Evolutionary conservation across 2,797 vertebrate genomes (phyloP), one percentile per base, ranked within the genome.

Genomic region (Pitangus sulphuratus): DNA sequence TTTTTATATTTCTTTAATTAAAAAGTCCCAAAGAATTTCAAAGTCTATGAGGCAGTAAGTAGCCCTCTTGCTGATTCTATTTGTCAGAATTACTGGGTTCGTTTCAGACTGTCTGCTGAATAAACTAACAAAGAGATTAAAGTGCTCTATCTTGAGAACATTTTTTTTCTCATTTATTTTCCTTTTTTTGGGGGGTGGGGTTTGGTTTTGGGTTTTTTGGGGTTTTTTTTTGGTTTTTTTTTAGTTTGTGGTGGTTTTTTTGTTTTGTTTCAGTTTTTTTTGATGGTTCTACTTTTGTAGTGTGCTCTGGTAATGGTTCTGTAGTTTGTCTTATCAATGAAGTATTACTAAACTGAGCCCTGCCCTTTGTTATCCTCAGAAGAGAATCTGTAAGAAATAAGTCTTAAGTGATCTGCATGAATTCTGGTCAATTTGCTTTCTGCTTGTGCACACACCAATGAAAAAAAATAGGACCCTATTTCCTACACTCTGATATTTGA

Each of bases 401-500:
- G 26, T 50, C 19, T 83, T 85, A 47, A 48, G 18, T 57, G 50
- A 68, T 21, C 54, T 87, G 44, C 9, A n/a, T 16, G 42, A 87
- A 81, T 81, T 89, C 10, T 15, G 47, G 71, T 57, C 51, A 61
- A 62, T 75, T 60, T 81, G 14, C 24, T 64, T 66, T 90, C 62
- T 89, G 40, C 56, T 90, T 91, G 33, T 79, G 40, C 21, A 45
- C 4, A 2, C 22, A 53, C 44, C 54, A 69, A 30, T 31, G 58
- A 33, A 70, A 66, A 66, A 71, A 68, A 83, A 85, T 18, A 64
- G 48, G 21, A 44, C 11, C 31, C 2, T 70, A 21, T 93, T 87
- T 96, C 85, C 53, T 84, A 1, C 66, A 62, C 89, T 95, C 96
- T 94, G 92, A 92, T 93, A 96, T 95, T 91, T 93, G 92, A 92